Conservation (phyloP, 2,797 vertebrate species). For the Sebastolobus altivelis region DNA sequence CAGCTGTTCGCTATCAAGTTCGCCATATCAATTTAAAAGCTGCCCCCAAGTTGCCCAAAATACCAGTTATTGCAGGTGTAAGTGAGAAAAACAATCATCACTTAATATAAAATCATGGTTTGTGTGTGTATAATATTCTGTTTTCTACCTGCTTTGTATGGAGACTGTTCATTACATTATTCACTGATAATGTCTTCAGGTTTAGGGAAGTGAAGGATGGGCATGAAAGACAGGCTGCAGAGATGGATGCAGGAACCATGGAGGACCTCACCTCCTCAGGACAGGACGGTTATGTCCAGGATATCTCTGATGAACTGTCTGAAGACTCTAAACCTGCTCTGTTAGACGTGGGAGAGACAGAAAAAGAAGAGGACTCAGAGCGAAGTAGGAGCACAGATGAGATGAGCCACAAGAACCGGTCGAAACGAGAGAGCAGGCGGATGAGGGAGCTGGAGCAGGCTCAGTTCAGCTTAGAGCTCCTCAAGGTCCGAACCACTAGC, state of each 20-base stretch:
- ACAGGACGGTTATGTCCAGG: constrained; percentile 20
- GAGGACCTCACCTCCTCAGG: constrained; percentile 38
- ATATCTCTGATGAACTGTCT: background rate
- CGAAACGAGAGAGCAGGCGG: constrained; percentile 94
- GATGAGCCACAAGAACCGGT: constrained; percentile 88
- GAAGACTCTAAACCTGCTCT: constrained; percentile 28
- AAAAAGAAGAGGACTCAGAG: constrained; percentile 63
- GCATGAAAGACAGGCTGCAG: constrained; percentile 60
- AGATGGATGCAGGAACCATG: constrained; percentile 39
- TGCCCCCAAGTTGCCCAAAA: background rate
- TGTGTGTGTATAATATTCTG: background rate
- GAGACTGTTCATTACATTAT: background rate
- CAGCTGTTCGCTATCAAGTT: no score
- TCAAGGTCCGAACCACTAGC: constrained; percentile 91
- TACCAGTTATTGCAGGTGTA: background rate
- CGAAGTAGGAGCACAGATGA: constrained; percentile 54
- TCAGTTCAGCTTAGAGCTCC: constrained; percentile 93
- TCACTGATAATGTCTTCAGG: constrained; percentile 74
- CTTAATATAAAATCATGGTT: background rate
- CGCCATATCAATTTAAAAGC: no score
- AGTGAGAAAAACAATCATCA: no score
- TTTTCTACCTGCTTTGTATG: background rate
- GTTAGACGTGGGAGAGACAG: constrained; percentile 32
- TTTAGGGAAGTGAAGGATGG: constrained; percentile 86
- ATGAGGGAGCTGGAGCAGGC: constrained; percentile 98